These are phyloP conservation scores for Ancistrus triradiatus DNA, from an alignment of 2,113 vertebrate genomes.

Conservation along the genomic window DNA sequence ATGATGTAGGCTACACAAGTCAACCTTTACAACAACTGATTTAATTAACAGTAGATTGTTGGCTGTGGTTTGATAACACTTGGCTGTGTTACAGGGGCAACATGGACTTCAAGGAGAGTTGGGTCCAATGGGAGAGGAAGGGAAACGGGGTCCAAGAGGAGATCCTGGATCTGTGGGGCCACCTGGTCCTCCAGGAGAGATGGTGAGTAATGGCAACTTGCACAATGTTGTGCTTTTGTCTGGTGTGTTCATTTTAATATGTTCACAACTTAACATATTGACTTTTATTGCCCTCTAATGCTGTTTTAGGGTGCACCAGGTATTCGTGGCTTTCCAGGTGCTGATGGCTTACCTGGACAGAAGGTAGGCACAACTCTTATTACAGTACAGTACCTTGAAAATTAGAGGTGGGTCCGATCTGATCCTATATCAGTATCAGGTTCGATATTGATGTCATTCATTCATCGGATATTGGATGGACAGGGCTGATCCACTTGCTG, in stretches of 20 bases:
- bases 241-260: not conserved
- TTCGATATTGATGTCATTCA: too few species aligned
- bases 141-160: slow-evolving; percentile 88
- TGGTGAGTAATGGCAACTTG: slow-evolving; percentile 64
- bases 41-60: not conserved
- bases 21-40: too few species aligned
- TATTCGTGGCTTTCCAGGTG: slow-evolving; percentile 91
- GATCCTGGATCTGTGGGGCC: slow-evolving; percentile 82
- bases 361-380: slow-evolving; percentile 76
- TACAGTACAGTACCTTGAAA: too few species aligned
- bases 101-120: slow-evolving; percentile 81
- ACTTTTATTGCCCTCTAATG: too few species aligned
- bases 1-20: too few species aligned
- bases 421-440: too few species aligned
- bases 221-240: too few species aligned
- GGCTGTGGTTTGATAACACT: not conserved
- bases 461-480: too few species aligned
- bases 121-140: slow-evolving; percentile 90
- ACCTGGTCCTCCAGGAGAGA: slow-evolving; percentile 81
- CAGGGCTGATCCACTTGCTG: too few species aligned
- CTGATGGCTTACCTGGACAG: slow-evolving; percentile 88
- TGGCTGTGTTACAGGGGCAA: slow-evolving; percentile 71
- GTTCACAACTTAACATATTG: not conserved
- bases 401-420: too few species aligned
- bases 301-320: slow-evolving; percentile 83